Evolutionary conservation across 1,140 invertebrate species (phyloP).

Genomic region (Pomacea maculata): DNA sequence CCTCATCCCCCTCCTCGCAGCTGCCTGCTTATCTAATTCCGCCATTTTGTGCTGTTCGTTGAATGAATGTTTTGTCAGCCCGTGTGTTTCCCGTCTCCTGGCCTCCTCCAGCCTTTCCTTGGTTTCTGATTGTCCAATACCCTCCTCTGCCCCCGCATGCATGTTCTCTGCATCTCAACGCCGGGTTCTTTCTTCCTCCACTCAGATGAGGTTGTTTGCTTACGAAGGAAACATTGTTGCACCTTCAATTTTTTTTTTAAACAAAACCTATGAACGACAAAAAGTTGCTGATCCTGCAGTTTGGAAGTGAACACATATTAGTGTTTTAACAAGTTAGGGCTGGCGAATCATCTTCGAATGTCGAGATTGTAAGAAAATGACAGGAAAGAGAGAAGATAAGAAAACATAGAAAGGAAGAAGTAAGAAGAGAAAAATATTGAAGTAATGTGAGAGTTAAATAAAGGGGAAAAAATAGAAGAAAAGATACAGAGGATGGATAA

Average conservation of each 20-base stretch:
- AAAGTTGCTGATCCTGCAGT: background rate
- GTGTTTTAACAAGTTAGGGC: background rate
- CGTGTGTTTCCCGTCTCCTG: too few species aligned
- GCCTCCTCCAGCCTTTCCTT: too few species aligned
- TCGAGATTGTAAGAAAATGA: background rate
- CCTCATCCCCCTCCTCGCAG: too few species aligned
- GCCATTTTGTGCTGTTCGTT: too few species aligned
- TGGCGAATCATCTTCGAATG: too few species aligned
- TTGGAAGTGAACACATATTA: background rate
- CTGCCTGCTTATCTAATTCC: too few species aligned
- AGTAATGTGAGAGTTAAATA: background rate
- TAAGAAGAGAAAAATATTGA: background rate
- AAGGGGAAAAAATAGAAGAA: background rate
- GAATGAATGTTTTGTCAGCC: too few species aligned
- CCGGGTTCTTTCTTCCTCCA: too few species aligned
- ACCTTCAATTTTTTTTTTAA: background rate
- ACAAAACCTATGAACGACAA: background rate
- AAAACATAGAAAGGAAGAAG: background rate
- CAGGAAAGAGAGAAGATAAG: background rate
- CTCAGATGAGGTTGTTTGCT: background rate
- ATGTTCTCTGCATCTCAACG: too few species aligned
- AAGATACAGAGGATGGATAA: background rate
- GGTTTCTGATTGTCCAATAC: too few species aligned
- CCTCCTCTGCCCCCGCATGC: too few species aligned
- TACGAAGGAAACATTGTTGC: background rate